Conservation (phyloP, 2,797 vertebrate genomes). For the Rhabdomys pumilio region DNA sequence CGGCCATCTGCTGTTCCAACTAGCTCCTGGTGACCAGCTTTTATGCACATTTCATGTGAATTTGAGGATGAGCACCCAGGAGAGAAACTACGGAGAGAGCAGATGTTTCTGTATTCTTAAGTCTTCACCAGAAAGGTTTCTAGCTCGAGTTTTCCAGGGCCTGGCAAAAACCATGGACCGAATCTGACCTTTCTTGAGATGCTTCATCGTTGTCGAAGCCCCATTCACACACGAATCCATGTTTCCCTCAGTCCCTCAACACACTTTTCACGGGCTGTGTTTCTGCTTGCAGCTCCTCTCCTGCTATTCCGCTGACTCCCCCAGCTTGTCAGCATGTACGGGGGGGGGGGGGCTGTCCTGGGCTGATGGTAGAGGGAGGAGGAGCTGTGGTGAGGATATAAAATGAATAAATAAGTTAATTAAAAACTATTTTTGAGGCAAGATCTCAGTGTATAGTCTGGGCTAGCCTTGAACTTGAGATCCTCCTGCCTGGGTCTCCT, state of each 20-base stretch:
- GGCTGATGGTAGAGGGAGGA: neutral
- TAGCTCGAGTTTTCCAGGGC: neutral
- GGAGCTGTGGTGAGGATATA: neutral
- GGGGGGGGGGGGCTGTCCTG: neutral
- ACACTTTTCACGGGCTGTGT: neutral
- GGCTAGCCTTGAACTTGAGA: neutral
- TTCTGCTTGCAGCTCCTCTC: neutral
- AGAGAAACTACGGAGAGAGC: neutral
- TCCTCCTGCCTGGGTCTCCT: neutral
- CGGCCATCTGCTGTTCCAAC: fast-evolving
- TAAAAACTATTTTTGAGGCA: neutral
- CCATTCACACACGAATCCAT: too few species aligned
- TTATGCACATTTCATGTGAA: neutral
- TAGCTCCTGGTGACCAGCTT: neutral
- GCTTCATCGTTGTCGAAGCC: neutral
- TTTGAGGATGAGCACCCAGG: too few species aligned
- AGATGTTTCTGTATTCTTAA: neutral
- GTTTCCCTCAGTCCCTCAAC: neutral
- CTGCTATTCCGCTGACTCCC: neutral
- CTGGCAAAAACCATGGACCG: neutral
- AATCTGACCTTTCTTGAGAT: neutral
- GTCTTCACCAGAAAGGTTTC: neutral
- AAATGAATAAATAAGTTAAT: neutral
- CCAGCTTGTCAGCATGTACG: neutral
- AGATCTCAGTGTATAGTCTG: neutral